phyloP scores from a whole-genome alignment of 1,140 invertebrate species.

The Aphelinus certus region DNA sequence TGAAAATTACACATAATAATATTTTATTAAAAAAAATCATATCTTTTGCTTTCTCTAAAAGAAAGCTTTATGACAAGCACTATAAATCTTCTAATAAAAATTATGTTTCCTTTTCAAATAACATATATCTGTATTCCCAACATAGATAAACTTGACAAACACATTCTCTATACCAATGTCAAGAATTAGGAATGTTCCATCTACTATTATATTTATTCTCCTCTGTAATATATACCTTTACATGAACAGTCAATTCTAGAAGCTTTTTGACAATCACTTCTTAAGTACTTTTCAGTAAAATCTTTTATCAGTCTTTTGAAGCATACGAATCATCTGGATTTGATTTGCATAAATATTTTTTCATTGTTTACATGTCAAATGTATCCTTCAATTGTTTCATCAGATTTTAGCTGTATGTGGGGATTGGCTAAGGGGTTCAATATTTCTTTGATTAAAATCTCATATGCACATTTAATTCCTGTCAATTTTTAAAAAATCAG shows the following conservation, averaged over 20 bases:
- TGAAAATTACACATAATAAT: no score
- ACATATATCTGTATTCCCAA: neutral
- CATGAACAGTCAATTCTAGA: neutral
- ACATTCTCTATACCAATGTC: slow-evolving; percentile 7
- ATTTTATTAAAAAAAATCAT: no score
- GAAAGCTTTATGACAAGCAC: neutral
- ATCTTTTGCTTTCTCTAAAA: no score
- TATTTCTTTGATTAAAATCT: slow-evolving; percentile 2
- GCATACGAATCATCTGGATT: neutral
- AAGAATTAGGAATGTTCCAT: slow-evolving; percentile 17
- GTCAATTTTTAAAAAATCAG: neutral
- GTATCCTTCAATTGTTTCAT: neutral
- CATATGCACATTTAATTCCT: neutral
- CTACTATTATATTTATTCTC: neutral
- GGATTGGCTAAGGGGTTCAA: neutral
- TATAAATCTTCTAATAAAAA: slow-evolving; percentile 10
- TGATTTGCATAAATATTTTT: slow-evolving; percentile 1
- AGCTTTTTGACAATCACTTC: neutral
- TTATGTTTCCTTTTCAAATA: slow-evolving; percentile 1
- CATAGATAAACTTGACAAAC: neutral
- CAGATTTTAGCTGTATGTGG: neutral
- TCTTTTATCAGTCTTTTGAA: slow-evolving; percentile 6
- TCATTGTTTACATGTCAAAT: neutral
- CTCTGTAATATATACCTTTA: slow-evolving; percentile 14
- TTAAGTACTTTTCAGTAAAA: neutral